Base-by-base conservation (phyloP, 2,113 vertebrate genomes). In the Albula goreensis region DNA sequence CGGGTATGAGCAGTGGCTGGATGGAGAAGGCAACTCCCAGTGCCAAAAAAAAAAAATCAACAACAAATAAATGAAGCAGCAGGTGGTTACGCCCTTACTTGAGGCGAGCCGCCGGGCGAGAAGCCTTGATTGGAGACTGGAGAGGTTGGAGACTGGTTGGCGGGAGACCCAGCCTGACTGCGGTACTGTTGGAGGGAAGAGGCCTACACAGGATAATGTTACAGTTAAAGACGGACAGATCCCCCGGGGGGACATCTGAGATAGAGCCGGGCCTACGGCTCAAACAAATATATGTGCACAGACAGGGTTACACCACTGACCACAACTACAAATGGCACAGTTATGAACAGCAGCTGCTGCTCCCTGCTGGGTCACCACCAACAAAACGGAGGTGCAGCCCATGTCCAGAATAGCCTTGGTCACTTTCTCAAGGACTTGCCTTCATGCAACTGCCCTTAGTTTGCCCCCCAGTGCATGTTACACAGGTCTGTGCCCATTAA, bases 41-140 rank as follows among this genome's bases (percentile, higher is more conserved):
- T 91, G 22, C 88, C 85, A 79, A 88, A 79, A 83, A 91, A 88
- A 90, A 90, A 85, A 90, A 92, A 74, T 3, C 87, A 91, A 92
- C 90, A 89, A 92, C 91, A 87, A 91, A 90, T 90, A 92, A 89
- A 91, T 70, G 92, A 93, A 94, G 92, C 93, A 94, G 91, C 92
- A 88, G 91, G 91, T 92, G 94, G 93, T 92, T 92, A 91, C 94
- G 93, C 95, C 95, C 97, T 98, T 97, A 99, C 98, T 97, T 99
- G 98, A 91, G 98, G 98, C 94, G 98, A 99, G 95, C 97, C 97
- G 94, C 98, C 97, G 1, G 98, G 98, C 93, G 98, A 99, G 97
- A 99, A 99, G 96, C 97, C 98, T 97, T 99, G 98, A 97, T 99
- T 99, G 97, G 98, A 99, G 97, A 98, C 98, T 85, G 98, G 98